Base-by-base conservation (phyloP, 2,113 vertebrate species). In the Ophiodon elongatus region DNA sequence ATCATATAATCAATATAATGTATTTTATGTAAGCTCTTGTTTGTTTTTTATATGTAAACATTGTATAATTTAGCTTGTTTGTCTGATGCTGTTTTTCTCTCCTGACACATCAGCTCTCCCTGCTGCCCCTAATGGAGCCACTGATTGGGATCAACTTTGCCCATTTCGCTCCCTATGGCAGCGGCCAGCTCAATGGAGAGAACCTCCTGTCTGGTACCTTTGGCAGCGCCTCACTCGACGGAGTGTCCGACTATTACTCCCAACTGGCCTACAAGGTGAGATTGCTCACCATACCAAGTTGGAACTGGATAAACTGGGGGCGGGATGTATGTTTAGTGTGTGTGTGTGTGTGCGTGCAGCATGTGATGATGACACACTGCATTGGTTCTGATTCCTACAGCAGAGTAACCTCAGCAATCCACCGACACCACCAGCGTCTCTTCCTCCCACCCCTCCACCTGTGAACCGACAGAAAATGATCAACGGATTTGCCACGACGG, bases 351-450 rank as follows among this genome's bases (percentile, higher is more conserved):
- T 3, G 19, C 19, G 57, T 3, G 19, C 19, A 37, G 35, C n/a
- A 8, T 82, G 41, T 79, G 43, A 82, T 92, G 56, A 91, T n/a
- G n/a, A n/a, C n/a, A n/a, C 66, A 37, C 82, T 76, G 33, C 35
- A 23, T 54, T 72, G 68, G 37, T 69, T 47, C 17, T 83, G 47
- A 76, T 89, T 14, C 85, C 52, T 78, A 84, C 95, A 99, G 97
- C 98, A 99, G 95, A 99, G 97, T 95, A 99, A 99, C 83, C 93
- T 99, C 94, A 99, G 98, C 95, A 99, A 99, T 91, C 98, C 98
- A 59, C 98, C 98, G 14, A 99, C 98, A 0, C 98, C 98, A 1
- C 98, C 98, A 8, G 98, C 98, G 56, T 99, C 98, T 71, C 97
- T 99, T 67, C 98, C 98, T 83, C 98, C 98, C 67, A 99, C 98